Evolutionary conservation across 1,140 invertebrate species (phyloP).

Genomic region (Drosophila triauraria): DNA sequence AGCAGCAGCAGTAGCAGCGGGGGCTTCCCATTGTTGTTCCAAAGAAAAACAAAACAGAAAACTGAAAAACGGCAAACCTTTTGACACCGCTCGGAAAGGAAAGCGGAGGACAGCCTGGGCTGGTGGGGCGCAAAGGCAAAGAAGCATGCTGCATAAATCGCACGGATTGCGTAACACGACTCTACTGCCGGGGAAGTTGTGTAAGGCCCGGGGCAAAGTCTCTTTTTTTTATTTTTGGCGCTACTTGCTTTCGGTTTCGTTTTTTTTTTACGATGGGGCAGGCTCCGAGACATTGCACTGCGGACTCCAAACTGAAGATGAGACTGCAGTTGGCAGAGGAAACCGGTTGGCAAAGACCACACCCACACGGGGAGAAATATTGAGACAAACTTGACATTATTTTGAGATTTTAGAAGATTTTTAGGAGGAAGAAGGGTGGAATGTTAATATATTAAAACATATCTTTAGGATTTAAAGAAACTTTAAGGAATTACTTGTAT

Average conservation of each 20-base stretch:
- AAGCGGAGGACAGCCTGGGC: slow-evolving; percentile 47
- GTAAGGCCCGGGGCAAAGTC: slow-evolving; percentile 60
- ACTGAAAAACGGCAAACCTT: slow-evolving; percentile 58
- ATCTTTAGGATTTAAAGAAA: neutral
- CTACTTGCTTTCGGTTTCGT: slow-evolving; percentile 37
- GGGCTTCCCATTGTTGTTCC: slow-evolving; percentile 64
- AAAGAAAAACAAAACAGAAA: slow-evolving; percentile 20
- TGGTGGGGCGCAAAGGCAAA: slow-evolving; percentile 35
- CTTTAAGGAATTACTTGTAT: neutral
- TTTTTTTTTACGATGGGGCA: slow-evolving; percentile 54
- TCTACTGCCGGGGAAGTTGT: slow-evolving; percentile 63
- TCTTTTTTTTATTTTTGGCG: slow-evolving; percentile 30
- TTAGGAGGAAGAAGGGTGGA: rapidly evolving
- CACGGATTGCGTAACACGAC: slow-evolving; percentile 65
- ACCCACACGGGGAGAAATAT: slow-evolving; percentile 19
- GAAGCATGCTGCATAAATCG: slow-evolving; percentile 78
- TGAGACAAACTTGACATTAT: slow-evolving; percentile 2
- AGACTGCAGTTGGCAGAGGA: slow-evolving; percentile 16
- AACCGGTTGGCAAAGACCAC: slow-evolving; percentile 39
- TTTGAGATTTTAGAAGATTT: neutral
- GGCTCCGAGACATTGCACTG: slow-evolving; percentile 53
- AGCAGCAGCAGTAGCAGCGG: too few relatives aligned
- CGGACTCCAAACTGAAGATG: slow-evolving; percentile 19
- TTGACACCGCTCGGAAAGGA: slow-evolving; percentile 65
- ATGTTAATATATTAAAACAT: neutral